Conservation (phyloP, 2,888 invertebrate genomes). For the Gonocerus acuteangulatus region DNA sequence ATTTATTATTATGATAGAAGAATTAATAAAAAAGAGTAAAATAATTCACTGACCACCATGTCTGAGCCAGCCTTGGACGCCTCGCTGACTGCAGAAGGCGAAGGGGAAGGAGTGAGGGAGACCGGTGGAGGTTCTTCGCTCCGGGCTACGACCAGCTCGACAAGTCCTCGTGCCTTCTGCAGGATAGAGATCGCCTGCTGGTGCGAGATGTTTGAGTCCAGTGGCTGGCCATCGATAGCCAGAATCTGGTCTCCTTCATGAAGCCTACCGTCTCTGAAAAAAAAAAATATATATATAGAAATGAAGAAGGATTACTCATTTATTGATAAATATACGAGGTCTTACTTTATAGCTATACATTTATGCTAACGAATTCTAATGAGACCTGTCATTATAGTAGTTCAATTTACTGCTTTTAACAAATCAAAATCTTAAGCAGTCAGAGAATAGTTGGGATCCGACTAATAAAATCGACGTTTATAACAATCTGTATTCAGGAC, state of each 20-base stretch:
- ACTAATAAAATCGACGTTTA: too few relatives aligned
- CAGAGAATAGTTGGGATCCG: too few relatives aligned
- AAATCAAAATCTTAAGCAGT: too few relatives aligned
- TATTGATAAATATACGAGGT: too few relatives aligned
- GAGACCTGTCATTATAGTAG: too few relatives aligned
- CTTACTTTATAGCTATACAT: too few relatives aligned
- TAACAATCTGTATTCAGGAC: too few relatives aligned
- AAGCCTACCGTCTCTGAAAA: constrained; percentile 57
- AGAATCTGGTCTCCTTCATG: constrained; percentile 76
- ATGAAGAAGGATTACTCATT: too few relatives aligned
- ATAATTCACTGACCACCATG: constrained; percentile 55
- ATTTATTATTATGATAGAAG: too few relatives aligned
- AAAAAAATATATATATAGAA: constrained; percentile 21
- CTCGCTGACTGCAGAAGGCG: constrained; percentile 60
- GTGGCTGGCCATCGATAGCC: constrained; percentile 70
- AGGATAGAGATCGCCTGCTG: constrained; percentile 70
- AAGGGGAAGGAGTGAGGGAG: constrained; percentile 41
- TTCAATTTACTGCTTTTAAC: too few relatives aligned
- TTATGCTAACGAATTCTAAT: too few relatives aligned
- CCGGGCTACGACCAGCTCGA: constrained; percentile 57
- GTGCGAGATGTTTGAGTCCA: constrained; percentile 72
- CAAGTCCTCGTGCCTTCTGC: constrained; percentile 64
- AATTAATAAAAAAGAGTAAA: too few relatives aligned
- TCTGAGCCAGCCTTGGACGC: constrained; percentile 59
- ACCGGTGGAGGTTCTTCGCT: constrained; percentile 42